These are phyloP conservation scores for Otolemur garnettii DNA, from an alignment of 2,113 vertebrate genomes.

Conservation along the genomic window DNA sequence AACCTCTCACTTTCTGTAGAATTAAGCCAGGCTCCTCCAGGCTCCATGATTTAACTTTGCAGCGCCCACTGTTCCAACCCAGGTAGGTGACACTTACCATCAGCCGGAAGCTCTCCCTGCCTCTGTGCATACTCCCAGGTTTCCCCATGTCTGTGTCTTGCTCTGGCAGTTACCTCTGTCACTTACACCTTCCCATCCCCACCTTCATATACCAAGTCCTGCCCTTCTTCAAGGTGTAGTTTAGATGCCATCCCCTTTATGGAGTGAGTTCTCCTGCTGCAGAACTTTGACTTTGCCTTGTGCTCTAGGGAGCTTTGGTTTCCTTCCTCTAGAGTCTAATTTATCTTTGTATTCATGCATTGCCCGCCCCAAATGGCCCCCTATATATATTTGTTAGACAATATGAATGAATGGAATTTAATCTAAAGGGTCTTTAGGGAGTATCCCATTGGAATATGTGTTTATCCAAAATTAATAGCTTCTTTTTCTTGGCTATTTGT, in stretches of 20 bases:
- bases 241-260: not conserved
- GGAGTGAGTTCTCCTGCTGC: not conserved
- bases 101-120: not conserved
- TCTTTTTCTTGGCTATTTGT: slow-evolving; percentile 10
- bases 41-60: not conserved
- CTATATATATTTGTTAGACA: slow-evolving; percentile 20
- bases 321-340: not conserved
- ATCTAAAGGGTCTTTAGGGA: not conserved
- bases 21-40: not conserved
- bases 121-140: not conserved
- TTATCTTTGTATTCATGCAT: not conserved
- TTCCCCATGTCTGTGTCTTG: not conserved
- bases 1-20: not conserved
- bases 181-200: not conserved
- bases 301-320: not conserved
- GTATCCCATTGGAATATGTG: not conserved
- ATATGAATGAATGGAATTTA: slow-evolving; percentile 8
- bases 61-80: not conserved
- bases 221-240: not conserved
- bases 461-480: slow-evolving; percentile 11
- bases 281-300: not conserved
- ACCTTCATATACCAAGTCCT: not conserved
- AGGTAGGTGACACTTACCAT: fast-evolving
- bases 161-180: not conserved
- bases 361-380: not conserved